Base-by-base conservation (phyloP, 2,113 vertebrate species). In the Camelus bactrianus region DNA sequence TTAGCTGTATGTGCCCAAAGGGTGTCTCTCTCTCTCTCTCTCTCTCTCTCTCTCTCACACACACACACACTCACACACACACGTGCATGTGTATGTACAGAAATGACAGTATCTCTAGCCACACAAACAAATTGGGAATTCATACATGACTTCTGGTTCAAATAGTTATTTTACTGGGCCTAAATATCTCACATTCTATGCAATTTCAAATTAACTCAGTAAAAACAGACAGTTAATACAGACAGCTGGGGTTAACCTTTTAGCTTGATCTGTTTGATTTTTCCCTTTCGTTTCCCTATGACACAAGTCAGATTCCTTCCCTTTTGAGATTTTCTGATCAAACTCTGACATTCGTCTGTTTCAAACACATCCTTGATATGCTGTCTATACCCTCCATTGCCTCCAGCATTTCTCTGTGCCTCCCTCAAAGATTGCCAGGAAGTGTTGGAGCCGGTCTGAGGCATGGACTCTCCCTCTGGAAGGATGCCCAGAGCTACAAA, bases 311-410 rank as follows among this genome's bases (percentile, higher is more conserved):
- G 3, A 92, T n/a, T 60, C 28, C 7, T 62, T 91, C 56, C 52
- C 22, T 75, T 96, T 6, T 69, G 38, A 93, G 56, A 64, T 81
- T 84, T 95, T 46, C 54, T 95, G 32, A 80, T 96, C 38, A 95
- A 80, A 95, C 54, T 72, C 48, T 70, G 8, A 7, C 14, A 79
- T 96, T 95, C 86, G 8, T 65, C 30, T 76, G 1, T 15, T 76
- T 95, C 89, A 97, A 89, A 87, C 10, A 84, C 56, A 83, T 38
- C 64, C 28, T 46, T n/a, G n/a, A 86, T 80, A 54, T 52, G 6
- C 17, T 80, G 12, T 91, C 62, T 94, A 3, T 38, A 50, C 9
- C 5, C 6, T 75, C 38, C 22, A 65, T 52, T 0, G 1, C 32
- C 84, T 75, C 46, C 5, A 5, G 56, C 26, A 79, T 86, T 58